Conservation (phyloP, 2,888 invertebrate genomes). For the Macrosiphum euphorbiae region DNA sequence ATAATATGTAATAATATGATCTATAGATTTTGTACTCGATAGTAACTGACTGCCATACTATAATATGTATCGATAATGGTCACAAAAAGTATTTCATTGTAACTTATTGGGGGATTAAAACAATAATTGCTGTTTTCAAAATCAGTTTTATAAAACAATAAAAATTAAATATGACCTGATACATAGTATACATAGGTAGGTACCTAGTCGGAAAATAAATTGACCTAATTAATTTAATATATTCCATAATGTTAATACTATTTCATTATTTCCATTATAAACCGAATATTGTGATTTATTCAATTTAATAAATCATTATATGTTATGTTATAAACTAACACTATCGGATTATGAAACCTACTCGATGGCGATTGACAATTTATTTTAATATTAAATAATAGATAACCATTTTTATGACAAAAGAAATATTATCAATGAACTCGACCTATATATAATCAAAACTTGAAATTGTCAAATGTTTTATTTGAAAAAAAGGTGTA, state of each 20-base stretch:
- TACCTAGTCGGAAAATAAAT: neutral
- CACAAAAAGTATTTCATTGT: too few relatives aligned
- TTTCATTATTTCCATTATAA: neutral
- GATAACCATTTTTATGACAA: neutral
- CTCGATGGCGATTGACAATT: neutral
- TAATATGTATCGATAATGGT: too few relatives aligned
- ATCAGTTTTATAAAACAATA: neutral
- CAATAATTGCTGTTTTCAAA: neutral
- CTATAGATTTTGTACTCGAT: too few relatives aligned
- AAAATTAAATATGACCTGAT: neutral
- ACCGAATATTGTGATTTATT: neutral
- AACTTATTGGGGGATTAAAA: neutral
- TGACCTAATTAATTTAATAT: neutral
- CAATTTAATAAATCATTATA: neutral
- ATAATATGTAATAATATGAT: too few relatives aligned
- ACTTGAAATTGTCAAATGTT: neutral
- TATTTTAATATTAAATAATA: too few relatives aligned
- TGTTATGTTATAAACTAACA: neutral
- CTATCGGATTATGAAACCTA: neutral
- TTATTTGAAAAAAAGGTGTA: neutral
- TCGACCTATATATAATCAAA: neutral
- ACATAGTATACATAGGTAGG: neutral
- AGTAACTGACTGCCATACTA: too few relatives aligned
- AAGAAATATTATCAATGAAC: neutral
- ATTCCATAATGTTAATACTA: neutral